A percentile compares a stretch with the other conserved stretches of the same genome.
Evolutionary conservation across 1,140 invertebrate genomes (phyloP).

Genomic region (Calephelis virginiensis): DNA sequence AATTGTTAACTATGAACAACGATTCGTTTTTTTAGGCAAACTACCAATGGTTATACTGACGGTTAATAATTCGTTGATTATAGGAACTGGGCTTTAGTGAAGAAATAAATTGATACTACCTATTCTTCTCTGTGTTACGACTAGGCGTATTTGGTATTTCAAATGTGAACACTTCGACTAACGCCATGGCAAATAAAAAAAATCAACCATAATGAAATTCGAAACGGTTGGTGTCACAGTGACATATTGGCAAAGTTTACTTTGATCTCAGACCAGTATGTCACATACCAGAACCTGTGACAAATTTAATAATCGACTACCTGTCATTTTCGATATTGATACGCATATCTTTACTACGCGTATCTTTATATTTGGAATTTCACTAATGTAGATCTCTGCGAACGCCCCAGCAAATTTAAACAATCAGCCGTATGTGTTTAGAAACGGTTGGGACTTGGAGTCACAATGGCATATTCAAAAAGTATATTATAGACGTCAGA

Average conservation of each 20-base stretch:
- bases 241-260: conserved; percentile 6
- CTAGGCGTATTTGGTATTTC: too few species aligned
- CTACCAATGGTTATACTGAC: too few species aligned
- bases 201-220: conserved; percentile 38
- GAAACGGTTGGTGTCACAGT: background rate
- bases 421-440: conserved; percentile 38
- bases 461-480: conserved; percentile 1
- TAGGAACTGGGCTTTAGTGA: too few species aligned
- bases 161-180: conserved; percentile 40
- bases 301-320: too few species aligned
- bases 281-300: background rate
- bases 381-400: conserved; percentile 37
- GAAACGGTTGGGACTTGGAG: background rate
- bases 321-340: too few species aligned
- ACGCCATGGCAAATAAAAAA: conserved; percentile 57
- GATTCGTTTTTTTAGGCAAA: too few species aligned
- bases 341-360: too few species aligned
- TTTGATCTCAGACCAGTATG: background rate
- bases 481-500: background rate
- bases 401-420: conserved; percentile 59
- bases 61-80: too few species aligned
- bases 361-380: too few species aligned
- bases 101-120: too few species aligned
- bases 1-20: too few species aligned
- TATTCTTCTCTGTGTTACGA: too few species aligned